phyloP scores from a whole-genome alignment of 2,888 invertebrate genomes.

The Dione juno region DNA sequence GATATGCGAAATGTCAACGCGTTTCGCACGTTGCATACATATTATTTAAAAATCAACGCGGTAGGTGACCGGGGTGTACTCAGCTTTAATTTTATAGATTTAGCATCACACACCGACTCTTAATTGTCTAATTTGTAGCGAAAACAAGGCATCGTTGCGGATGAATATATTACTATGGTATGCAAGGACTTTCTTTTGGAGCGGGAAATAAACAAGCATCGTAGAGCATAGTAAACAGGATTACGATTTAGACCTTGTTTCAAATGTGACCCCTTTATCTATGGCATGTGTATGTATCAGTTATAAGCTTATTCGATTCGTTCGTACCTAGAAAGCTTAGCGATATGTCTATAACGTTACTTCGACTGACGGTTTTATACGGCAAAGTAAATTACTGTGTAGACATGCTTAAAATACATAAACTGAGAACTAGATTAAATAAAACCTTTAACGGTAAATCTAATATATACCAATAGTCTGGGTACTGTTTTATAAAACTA shows the following conservation, averaged over 20 bases:
- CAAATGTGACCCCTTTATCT: slow-evolving; percentile 45
- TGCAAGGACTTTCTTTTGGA: slow-evolving; percentile 81
- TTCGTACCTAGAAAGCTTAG: not conserved
- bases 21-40: slow-evolving; percentile 80
- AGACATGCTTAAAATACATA: not conserved
- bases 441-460: not conserved
- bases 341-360: not conserved
- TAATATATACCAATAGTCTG: not conserved
- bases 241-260: slow-evolving; percentile 56
- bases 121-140: slow-evolving; percentile 83
- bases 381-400: not conserved
- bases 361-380: not conserved
- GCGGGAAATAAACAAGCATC: slow-evolving; percentile 66
- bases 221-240: slow-evolving; percentile 72
- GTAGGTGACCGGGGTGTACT: slow-evolving; percentile 77
- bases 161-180: slow-evolving; percentile 77
- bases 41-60: slow-evolving; percentile 81
- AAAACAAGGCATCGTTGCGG: slow-evolving; percentile 74
- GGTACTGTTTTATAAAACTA: too few species aligned
- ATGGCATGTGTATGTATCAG: not conserved
- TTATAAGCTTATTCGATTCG: slow-evolving; percentile 61
- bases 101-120: slow-evolving; percentile 72
- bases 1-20: slow-evolving; percentile 79
- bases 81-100: slow-evolving; percentile 82
- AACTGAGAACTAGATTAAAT: not conserved